Percentiles rank a stretch among this genome's conserved stretches.
phyloP scores from a whole-genome alignment of 2,888 invertebrate species.

The Cataglyphis rosenhaueri region DNA sequence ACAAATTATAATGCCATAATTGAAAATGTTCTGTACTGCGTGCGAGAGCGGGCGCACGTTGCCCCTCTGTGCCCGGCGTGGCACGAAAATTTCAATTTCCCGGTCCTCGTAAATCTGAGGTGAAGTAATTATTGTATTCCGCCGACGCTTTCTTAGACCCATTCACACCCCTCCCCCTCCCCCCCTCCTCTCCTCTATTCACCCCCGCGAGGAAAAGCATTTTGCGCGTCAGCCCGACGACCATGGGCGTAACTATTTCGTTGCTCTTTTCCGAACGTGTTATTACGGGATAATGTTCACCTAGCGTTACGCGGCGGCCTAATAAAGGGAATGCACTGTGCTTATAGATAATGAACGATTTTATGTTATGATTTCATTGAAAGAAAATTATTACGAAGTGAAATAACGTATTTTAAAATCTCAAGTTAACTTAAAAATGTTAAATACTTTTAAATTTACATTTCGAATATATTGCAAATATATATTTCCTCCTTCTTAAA shows the following conservation, averaged over 20 bases:
- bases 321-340: constrained; percentile 43
- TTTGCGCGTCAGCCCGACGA: constrained; percentile 81
- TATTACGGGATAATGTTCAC: constrained; percentile 56
- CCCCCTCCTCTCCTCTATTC: constrained; percentile 61
- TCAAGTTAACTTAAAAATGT: neutral
- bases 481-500: neutral
- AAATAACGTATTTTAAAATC: neutral
- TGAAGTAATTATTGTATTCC: constrained; percentile 85
- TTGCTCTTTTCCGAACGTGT: constrained; percentile 73
- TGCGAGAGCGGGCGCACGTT: constrained; percentile 60
- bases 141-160: constrained; percentile 80
- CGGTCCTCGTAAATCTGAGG: constrained; percentile 84
- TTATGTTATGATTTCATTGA: constrained; percentile 32
- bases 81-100: constrained; percentile 84
- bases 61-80: constrained; percentile 73
- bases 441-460: neutral
- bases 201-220: constrained; percentile 73
- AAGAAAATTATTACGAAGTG: constrained; percentile 15
- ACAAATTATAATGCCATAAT: constrained; percentile 84
- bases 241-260: constrained; percentile 77
- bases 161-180: constrained; percentile 76
- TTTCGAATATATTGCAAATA: neutral
- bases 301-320: constrained; percentile 34
- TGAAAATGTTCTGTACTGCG: constrained; percentile 82
- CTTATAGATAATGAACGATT: constrained; percentile 34